Conservation (phyloP, 1,140 invertebrate species). For the Carposina sasakii region DNA sequence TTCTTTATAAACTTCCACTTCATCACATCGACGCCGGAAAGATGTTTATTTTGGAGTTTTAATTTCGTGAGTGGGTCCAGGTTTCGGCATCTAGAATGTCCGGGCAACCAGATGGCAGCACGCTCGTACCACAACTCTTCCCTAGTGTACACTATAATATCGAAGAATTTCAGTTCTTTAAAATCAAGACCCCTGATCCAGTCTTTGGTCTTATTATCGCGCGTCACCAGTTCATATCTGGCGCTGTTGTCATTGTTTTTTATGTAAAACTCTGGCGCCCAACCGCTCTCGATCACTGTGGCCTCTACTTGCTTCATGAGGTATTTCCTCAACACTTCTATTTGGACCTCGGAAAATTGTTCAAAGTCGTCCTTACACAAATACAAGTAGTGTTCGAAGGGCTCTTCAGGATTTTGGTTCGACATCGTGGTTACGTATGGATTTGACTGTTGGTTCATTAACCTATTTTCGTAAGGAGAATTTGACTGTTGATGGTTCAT, state of each 20-base stretch:
- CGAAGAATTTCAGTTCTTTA: conserved; percentile 33
- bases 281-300: conserved; percentile 30
- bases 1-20: conserved; percentile 62
- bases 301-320: conserved; percentile 37
- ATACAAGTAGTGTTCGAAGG: conserved; percentile 33
- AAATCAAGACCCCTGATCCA: conserved; percentile 56
- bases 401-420: background rate
- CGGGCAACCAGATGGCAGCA: conserved; percentile 61
- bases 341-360: conserved; percentile 32
- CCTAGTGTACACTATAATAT: conserved; percentile 49
- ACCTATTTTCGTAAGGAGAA: background rate
- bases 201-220: conserved; percentile 36
- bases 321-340: conserved; percentile 36
- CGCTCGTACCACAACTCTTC: conserved; percentile 59
- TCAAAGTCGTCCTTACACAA: conserved; percentile 57
- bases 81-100: conserved; percentile 45
- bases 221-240: conserved; percentile 45
- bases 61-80: conserved; percentile 50
- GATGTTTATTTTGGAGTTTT: conserved; percentile 47
- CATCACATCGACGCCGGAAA: conserved; percentile 45
- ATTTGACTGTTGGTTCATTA: background rate
- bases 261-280: conserved; percentile 54
- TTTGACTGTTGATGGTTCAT: background rate
- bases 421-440: background rate
- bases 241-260: conserved; percentile 42